Conservation (phyloP, 2,113 vertebrate species). For the Lagopus muta region DNA sequence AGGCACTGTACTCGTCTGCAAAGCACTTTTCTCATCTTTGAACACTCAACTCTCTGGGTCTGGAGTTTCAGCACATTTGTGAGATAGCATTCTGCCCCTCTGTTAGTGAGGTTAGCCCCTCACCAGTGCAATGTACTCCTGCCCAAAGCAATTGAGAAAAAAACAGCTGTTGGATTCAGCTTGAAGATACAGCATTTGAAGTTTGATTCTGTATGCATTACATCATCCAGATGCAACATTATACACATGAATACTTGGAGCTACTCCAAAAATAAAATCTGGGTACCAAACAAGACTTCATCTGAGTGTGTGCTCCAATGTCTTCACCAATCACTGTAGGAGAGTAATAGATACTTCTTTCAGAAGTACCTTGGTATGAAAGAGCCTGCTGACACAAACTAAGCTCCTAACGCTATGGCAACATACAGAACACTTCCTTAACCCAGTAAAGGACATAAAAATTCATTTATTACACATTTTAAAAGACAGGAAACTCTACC, state of each 20-base stretch:
- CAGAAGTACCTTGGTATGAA: neutral
- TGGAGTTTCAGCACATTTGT: neutral
- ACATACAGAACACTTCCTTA: neutral
- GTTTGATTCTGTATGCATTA: neutral
- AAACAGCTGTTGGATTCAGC: fast-evolving
- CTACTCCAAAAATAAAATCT: neutral
- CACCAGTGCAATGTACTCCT: neutral
- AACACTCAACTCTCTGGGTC: neutral
- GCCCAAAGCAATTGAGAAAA: neutral
- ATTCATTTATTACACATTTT: neutral
- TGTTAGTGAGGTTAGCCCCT: neutral
- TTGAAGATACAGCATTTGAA: neutral
- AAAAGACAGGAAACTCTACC: neutral
- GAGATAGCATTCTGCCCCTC: neutral
- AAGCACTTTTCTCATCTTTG: neutral
- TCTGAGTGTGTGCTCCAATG: neutral
- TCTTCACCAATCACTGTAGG: neutral
- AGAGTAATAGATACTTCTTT: neutral
- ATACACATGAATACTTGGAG: neutral
- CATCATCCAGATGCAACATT: neutral
- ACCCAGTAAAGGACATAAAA: neutral
- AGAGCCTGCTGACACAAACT: neutral
- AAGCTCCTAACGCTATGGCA: neutral
- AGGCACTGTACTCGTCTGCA: neutral
- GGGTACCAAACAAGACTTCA: neutral